Evolutionary conservation across 2,888 invertebrate genomes (phyloP).

Genomic region (Eudasyphora cyanicolor): DNA sequence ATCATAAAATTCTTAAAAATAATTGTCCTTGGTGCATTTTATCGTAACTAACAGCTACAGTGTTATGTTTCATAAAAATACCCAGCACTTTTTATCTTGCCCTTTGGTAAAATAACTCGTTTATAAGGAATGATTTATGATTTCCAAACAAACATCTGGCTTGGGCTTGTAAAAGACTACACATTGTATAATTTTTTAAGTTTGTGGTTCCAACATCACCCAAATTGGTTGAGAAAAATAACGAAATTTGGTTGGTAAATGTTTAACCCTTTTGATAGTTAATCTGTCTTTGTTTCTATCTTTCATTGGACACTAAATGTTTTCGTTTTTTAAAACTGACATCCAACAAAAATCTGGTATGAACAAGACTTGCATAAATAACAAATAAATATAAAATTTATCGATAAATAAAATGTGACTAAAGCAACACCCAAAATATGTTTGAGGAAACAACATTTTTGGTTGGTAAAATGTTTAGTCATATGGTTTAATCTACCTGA

Average conservation of each 20-base stretch:
- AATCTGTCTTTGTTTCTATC: constrained; percentile 80
- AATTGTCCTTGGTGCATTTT: neutral
- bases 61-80: neutral
- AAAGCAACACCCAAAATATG: constrained; percentile 76
- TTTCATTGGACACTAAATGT: constrained; percentile 5
- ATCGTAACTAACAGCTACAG: neutral
- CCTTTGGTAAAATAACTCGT: neutral
- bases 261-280: constrained; percentile 70
- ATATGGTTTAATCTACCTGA: constrained; percentile 80
- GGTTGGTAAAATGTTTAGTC: constrained; percentile 77
- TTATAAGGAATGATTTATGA: neutral
- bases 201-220: constrained; percentile 69
- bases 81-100: neutral
- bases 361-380: too few species aligned
- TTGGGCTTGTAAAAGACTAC: neutral
- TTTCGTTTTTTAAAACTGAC: constrained; percentile 2
- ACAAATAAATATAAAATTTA: constrained; percentile 80
- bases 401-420: constrained; percentile 76
- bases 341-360: constrained; percentile 32
- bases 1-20: neutral
- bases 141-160: constrained; percentile 3
- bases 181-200: neutral
- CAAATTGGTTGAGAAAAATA: constrained; percentile 55
- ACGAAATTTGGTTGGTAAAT: constrained; percentile 69
- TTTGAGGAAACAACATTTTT: constrained; percentile 65